A percentile compares a stretch with the other conserved stretches of the same genome.
Conservation (phyloP, 92 coral and sea anemone genomes). For the Parazoanthus swiftii region DNA sequence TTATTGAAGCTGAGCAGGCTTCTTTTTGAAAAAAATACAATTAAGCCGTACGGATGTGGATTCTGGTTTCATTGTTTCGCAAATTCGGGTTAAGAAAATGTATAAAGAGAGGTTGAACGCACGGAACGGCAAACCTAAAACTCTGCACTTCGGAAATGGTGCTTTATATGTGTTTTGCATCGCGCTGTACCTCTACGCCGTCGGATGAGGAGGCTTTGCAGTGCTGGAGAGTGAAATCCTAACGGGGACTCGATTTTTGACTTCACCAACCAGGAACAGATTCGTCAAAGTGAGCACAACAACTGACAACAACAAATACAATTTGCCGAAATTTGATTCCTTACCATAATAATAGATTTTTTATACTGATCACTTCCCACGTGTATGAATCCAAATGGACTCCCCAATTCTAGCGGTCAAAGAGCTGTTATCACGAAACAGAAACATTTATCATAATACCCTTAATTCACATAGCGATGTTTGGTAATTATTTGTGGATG, state of each 20-base stretch:
- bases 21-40: not conserved
- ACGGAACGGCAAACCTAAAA: constrained; percentile 7
- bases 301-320: constrained; percentile 1
- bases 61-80: not conserved
- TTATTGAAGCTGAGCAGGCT: not conserved
- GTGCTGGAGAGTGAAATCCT: constrained; percentile 4
- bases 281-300: not conserved
- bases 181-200: not conserved
- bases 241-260: not conserved
- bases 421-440: not conserved
- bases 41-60: constrained; percentile 20
- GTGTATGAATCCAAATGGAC: not conserved
- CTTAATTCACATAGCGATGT: too few species aligned
- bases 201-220: not conserved
- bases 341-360: constrained; percentile 26
- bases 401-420: not conserved
- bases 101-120: constrained; percentile 7
- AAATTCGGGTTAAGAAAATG: constrained; percentile 24
- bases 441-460: not conserved
- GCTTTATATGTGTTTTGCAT: not conserved
- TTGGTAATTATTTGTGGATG: too few species aligned
- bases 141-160: constrained; percentile 22
- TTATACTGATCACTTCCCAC: constrained; percentile 11
- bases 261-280: constrained; percentile 26
- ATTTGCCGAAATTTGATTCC: constrained; percentile 20